Base-by-base conservation (phyloP, 2,888 invertebrate species). In the Patella ulyssiponensis region DNA sequence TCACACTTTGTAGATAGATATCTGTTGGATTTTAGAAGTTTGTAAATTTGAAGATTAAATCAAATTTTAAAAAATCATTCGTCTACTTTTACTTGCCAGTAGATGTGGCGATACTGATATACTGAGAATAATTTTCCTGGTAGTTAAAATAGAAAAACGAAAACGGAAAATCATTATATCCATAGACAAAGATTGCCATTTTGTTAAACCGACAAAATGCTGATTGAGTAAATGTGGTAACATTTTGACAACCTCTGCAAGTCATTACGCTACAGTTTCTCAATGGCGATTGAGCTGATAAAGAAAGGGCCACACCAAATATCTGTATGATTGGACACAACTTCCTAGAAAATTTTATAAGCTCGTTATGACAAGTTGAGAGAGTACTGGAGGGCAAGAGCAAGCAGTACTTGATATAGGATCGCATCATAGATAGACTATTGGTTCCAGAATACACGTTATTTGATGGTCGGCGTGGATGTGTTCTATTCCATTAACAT, bases 401-500 rank as follows among this genome's bases (percentile, higher is more conserved):
- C 64, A 64, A 23, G 64, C 64, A 23, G 64, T 64, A 64, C 64
- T 64, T 12, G 64, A 64, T 23, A 64, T 23, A 23, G 64, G 64
- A 64, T 20, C 20, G 64, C 20, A 64, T 64, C 64, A 64, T 64
- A 23, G 64, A 20, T 14, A 64, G 64, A 64, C 64, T 64, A 64
- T 64, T 64, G 64, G 23, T 64, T 64, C 64, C 64, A 64, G 64
- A 64, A 64, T 3, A 64, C 64, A 23, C 64, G 23, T 11, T 64
- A 64, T 64, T 64, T 64, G 64, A 23, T 64, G 64, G 23, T 23
- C 64, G 64, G 64, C 64, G 20, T 64, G 64, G 64, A 64, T 64
- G 64, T 23, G 69, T 52, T 76, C 51, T 51, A 58, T 52, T 56
- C 76, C 71, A 72, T 76, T 76, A 76, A 69, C 76, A 76, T 73